Percentiles rank a stretch among this genome's conserved stretches.
phyloP scores from a whole-genome alignment of 1,140 invertebrate genomes.

The Paraescarpia echinospica region DNA sequence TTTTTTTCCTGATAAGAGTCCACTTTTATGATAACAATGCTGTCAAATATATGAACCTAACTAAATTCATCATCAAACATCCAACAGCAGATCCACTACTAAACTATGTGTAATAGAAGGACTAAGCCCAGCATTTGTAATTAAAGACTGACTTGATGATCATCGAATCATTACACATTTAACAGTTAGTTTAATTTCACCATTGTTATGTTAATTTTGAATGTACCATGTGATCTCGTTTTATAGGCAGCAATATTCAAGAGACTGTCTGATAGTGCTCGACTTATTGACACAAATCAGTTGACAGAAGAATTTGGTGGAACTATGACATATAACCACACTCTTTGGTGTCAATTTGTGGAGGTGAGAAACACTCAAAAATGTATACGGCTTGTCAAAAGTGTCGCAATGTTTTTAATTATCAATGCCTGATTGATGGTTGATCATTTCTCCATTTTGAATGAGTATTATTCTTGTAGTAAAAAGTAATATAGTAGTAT shows the following conservation, averaged over 20 bases:
- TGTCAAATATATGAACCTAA: neutral
- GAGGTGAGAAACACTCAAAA: neutral
- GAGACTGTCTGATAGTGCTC: neutral
- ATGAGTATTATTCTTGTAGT: no score
- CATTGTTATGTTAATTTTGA: neutral
- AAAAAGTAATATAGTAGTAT: no score
- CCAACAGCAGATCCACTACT: neutral
- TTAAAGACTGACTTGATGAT: neutral
- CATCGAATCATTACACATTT: neutral
- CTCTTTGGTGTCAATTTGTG: neutral
- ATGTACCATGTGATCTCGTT: neutral
- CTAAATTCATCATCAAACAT: neutral
- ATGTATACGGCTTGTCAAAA: neutral
- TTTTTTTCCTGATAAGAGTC: neutral
- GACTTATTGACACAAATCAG: neutral
- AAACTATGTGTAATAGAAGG: neutral
- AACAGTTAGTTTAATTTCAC: neutral
- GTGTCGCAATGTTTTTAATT: no score
- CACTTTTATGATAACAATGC: neutral
- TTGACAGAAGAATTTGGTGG: neutral
- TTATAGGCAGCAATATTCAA: neutral
- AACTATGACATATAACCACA: neutral
- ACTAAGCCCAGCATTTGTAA: no score
- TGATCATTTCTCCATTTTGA: no score
- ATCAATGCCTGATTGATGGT: no score